phyloP scores from a whole-genome alignment of 2,113 vertebrate species.

The Diadophis punctatus region DNA sequence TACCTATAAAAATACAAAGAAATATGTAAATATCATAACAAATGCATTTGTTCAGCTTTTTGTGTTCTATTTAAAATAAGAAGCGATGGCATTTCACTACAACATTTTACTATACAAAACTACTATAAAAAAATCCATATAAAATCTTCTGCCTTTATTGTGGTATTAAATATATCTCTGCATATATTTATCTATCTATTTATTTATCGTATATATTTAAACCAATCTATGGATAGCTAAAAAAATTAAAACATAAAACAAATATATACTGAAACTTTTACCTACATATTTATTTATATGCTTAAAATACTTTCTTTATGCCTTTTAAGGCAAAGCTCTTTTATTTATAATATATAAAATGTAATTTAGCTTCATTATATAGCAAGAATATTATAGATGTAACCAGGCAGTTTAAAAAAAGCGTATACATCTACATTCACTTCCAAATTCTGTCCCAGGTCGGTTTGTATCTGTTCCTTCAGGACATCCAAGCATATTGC shows the following conservation, averaged over 20 bases:
- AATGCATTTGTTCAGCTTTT: not conserved
- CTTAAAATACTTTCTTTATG: not conserved
- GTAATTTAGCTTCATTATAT: not conserved
- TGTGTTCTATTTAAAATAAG: not conserved
- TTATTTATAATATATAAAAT: not conserved
- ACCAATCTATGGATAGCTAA: not conserved
- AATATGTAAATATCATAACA: not conserved
- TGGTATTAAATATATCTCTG: not conserved
- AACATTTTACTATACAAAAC: not conserved
- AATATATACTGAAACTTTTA: not conserved
- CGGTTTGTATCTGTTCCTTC: not conserved
- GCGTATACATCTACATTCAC: not conserved
- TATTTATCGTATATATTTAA: not conserved
- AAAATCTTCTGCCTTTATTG: not conserved
- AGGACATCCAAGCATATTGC: not conserved
- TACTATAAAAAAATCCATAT: not conserved
- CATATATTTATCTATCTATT: not conserved
- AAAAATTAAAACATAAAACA: not conserved
- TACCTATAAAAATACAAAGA: not conserved
- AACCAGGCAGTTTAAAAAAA: not conserved
- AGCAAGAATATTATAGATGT: not conserved
- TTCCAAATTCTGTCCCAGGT: not conserved
- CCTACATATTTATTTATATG: not conserved
- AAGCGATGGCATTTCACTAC: not conserved
- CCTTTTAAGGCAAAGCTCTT: not conserved